Base-by-base conservation (phyloP, 2,113 vertebrate genomes). In the Nycticebus coucang region DNA sequence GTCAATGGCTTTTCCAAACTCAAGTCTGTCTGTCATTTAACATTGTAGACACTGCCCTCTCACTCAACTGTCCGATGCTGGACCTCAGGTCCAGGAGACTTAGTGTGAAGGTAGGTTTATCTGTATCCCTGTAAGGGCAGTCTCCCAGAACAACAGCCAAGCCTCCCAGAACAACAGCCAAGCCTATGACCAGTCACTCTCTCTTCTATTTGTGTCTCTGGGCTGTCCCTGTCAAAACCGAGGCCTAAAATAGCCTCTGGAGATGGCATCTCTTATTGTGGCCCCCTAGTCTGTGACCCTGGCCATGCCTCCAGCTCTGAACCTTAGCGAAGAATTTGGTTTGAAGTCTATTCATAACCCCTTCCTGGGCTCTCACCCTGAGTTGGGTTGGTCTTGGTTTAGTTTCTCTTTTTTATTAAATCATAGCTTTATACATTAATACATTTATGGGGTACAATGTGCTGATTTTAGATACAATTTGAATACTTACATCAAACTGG, bases 81-180 rank as follows among this genome's bases (percentile, higher is more conserved):
- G 30, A 22, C 19, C 19, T 62, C 35, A 22, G 24, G 28, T 66
- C 53, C 33, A 45, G 9, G 8, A 53, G n/a, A 68, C 22, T 21
- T n/a, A 2, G 33, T 2, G 4, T 11, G 1, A 37, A 22, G 17
- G 0, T 4, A 60, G 4, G 12, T 37, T 80, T 78, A 22, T 75
- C 64, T 35, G 6, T 87, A 17, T 21, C 6, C 17, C 59, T 14
- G 1, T 1, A 17, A 71, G 18, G 28, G 13, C 8, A 6, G 21
- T 37, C 71, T 78, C 78, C 4, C 12, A 26, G 53, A 37, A 24
- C 7, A 28, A 59, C 26, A 17, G 57, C 33, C n/a, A 26, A 68
- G 53, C 1, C 53, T 69, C 78, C 4, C 12, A 26, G 53, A 37
- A 24, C 7, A 28, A 59, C 26, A 17, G 57, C 33, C 10, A n/a